Conservation (phyloP, 2,797 vertebrate genomes). For the Taeniopygia guttata region DNA sequence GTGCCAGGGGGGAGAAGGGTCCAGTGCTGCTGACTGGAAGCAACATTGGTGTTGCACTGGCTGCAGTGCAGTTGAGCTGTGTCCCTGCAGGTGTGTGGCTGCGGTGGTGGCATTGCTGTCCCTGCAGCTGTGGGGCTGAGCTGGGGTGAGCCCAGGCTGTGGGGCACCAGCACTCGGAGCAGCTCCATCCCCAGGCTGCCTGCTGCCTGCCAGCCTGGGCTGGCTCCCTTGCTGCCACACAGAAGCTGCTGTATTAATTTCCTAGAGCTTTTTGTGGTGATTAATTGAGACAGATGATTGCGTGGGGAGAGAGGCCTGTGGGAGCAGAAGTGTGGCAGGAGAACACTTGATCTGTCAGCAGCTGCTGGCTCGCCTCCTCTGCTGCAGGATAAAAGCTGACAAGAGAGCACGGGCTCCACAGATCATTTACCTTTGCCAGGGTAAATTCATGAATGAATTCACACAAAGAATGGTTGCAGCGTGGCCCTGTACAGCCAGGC, state of each 20-base stretch:
- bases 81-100: background rate
- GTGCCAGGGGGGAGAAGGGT: background rate
- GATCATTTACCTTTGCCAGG: background rate
- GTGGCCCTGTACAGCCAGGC: background rate
- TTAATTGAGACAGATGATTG: slow-evolving; percentile 29
- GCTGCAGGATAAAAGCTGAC: background rate
- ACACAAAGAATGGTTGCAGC: background rate
- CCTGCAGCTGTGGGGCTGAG: background rate
- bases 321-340: slow-evolving; percentile 26
- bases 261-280: background rate
- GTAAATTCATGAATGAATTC: background rate
- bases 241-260: background rate
- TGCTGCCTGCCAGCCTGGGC: background rate
- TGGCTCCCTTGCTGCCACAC: background rate
- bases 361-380: background rate
- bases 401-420: background rate
- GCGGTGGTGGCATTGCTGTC: background rate
- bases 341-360: slow-evolving; percentile 25
- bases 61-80: background rate
- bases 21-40: background rate
- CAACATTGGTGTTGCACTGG: background rate
- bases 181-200: background rate
- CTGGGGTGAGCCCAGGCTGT: accelerated
- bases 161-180: accelerated
- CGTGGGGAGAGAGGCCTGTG: background rate